A percentile compares a stretch with the other conserved stretches of the same genome.
Evolutionary conservation across 2,113 vertebrate species (phyloP).

Genomic region (Tretioscincus oriximinensis): DNA sequence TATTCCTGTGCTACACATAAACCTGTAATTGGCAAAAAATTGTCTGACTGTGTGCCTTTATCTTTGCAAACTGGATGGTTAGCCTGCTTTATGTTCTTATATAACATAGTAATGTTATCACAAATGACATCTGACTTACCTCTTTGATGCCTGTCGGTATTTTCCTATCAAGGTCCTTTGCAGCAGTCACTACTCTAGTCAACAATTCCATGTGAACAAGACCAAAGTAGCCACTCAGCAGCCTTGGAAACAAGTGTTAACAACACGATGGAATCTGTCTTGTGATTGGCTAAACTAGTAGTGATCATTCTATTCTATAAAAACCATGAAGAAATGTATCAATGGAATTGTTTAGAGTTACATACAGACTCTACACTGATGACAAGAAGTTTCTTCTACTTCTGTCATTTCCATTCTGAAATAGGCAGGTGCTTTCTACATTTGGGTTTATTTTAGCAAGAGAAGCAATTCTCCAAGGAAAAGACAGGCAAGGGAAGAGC

Average conservation of each 20-base stretch:
- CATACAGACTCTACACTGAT: too few relatives aligned
- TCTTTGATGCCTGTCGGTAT: neutral
- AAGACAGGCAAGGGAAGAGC: too few relatives aligned
- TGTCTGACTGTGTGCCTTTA: neutral
- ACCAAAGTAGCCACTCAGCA: neutral
- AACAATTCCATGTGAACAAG: neutral
- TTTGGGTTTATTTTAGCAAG: too few relatives aligned
- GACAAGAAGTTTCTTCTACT: too few relatives aligned
- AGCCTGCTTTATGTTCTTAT: neutral
- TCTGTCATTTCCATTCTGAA: too few relatives aligned
- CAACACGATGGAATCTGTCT: neutral
- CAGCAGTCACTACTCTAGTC: neutral
- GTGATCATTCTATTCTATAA: constrained; percentile 18
- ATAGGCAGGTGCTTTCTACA: too few relatives aligned
- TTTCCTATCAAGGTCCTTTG: neutral
- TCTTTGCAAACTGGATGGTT: neutral
- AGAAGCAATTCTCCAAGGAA: too few relatives aligned
- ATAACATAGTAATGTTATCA: neutral
- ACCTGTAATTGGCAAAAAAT: neutral
- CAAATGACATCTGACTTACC: neutral
- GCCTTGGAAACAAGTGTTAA: constrained; percentile 14
- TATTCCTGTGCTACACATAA: neutral
- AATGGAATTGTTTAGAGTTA: too few relatives aligned
- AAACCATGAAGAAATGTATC: neutral
- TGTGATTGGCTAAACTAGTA: constrained; percentile 14